Base-by-base conservation (phyloP, 2,888 invertebrate species). In the Oscheius myriophilus region DNA sequence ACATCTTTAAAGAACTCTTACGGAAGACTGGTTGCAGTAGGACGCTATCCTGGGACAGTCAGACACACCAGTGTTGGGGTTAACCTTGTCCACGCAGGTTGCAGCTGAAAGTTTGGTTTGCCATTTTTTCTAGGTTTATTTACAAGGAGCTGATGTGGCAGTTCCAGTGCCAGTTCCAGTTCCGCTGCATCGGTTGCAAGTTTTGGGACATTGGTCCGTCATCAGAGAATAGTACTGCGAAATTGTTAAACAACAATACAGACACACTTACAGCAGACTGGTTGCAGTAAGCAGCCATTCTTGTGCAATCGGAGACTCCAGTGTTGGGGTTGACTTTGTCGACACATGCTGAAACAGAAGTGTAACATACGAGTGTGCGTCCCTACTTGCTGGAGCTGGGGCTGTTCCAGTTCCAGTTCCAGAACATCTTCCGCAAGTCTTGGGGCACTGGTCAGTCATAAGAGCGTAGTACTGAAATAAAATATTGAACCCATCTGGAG, bases 251-350 rank as follows among this genome's bases (percentile, higher is more conserved):
- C n/a, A n/a, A n/a, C n/a, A n/a, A n/a, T n/a, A n/a, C n/a, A n/a
- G n/a, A n/a, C n/a, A n/a, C n/a, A n/a, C 33, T 33, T 33, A 33
- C 33, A 1, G 53, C 52, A 23, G 52, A 52, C 21, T 63, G 51
- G 11, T 0, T 51, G 18, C 63, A 63, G 16, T 52, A 63, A 4
- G 63, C 21, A 2, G 51, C n/a, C 52, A 63, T 25, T 21, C 51
- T 49, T 11, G 52, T 1, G 23, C 63, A 63, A 39, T 63, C 63
- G 14, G 52, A 52, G 21, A 42, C 42, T 16, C 51, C 51, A 18
- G 63, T 63, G 51, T 39, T 51, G 4, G 63, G 63, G 6, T 63
- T 63, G 6, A 26, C 33, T 39, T 49, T 6, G 23, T 63, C 63
- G 14, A 52, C 52, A 14, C 63, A 63, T 1, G 53, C 63, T 63